Evolutionary conservation across 2,888 invertebrate species (phyloP).

Genomic region (Dinocampus coccinellae): DNA sequence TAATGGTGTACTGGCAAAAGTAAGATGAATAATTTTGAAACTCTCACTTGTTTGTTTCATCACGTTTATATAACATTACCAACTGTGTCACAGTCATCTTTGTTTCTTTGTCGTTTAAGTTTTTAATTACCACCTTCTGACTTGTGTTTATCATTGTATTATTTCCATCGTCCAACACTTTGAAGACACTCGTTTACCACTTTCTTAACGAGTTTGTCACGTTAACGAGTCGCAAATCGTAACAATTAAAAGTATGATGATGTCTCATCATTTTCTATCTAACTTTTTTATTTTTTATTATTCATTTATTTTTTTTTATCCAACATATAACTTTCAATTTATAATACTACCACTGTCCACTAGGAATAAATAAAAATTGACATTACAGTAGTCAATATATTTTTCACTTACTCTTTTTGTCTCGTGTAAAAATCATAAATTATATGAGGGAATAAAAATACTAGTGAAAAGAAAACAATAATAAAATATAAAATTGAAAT

Average conservation of each 20-base stretch:
- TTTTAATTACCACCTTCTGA: constrained; percentile 60
- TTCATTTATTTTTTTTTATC: background rate
- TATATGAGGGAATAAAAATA: constrained; percentile 17
- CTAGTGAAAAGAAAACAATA: background rate
- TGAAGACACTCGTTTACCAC: constrained; percentile 29
- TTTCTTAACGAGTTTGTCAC: constrained; percentile 33
- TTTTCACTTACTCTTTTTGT: too few relatives aligned
- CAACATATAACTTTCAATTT: too few relatives aligned
- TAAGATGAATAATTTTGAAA: constrained; percentile 34
- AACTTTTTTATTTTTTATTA: background rate
- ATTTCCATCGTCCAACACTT: constrained; percentile 46
- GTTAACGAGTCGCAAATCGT: constrained; percentile 57
- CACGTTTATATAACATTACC: constrained; percentile 28
- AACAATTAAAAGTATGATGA: background rate
- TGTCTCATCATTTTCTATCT: background rate
- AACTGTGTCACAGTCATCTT: constrained; percentile 19
- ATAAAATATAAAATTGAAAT: constrained; percentile 56
- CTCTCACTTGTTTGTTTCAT: constrained; percentile 48
- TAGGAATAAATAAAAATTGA: constrained; percentile 27
- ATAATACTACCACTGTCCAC: constrained; percentile 10
- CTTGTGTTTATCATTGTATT: constrained; percentile 63
- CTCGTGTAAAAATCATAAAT: constrained; percentile 61
- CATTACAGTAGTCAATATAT: too few relatives aligned
- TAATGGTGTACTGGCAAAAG: constrained; percentile 1
- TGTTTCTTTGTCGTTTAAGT: constrained; percentile 57